Base-by-base conservation (phyloP, 2,797 vertebrate species). In the Alosa sapidissima region DNA sequence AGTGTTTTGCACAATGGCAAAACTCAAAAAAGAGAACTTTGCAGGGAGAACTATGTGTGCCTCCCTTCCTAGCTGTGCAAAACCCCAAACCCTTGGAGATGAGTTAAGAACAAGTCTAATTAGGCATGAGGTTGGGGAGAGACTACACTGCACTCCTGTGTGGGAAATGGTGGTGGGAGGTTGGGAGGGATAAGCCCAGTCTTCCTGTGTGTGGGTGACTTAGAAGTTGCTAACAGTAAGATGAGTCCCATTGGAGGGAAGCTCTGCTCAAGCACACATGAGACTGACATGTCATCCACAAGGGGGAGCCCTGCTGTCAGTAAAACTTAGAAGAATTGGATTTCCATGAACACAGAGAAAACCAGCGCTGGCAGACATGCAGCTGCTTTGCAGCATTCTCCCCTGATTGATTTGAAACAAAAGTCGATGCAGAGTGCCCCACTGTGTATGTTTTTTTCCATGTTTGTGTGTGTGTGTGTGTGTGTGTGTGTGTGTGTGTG, bases 291-390 rank as follows among this genome's bases (percentile, higher is more conserved):
- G 14, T 36, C 36, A 1, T 28, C 68, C 68, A 75, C 68, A 41
- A 75, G 68, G 68, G 68, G 68, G 68, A 45, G 68, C 33, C 16
- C 68, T 41, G 33, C 33, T 75, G 68, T 75, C 68, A 75, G 68
- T 41, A 19, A 19, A 75, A 45, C 33, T 75, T 36, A 16, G 68
- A 75, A 16, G 41, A 75, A 75, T 75, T 75, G 68, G 68, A 3
- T 19, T 75, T 75, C 68, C 68, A 75, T 45, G 36, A 72, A 28
- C 33, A 41, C 68, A 28, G 7, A 68, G 62, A 28, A 41, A 75
- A 41, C 33, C 33, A 41, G 14, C 14, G 36, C 14, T 41, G 68
- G 68, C 68, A 72, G 33, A 14, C 65, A 72, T 33, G 65, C 65
- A 75, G 33, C 33, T 75, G 33, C 68, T 41, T 75, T 41, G 68